Evolutionary conservation across 1,140 invertebrate genomes (phyloP).

Genomic region (Holotrichia oblita): DNA sequence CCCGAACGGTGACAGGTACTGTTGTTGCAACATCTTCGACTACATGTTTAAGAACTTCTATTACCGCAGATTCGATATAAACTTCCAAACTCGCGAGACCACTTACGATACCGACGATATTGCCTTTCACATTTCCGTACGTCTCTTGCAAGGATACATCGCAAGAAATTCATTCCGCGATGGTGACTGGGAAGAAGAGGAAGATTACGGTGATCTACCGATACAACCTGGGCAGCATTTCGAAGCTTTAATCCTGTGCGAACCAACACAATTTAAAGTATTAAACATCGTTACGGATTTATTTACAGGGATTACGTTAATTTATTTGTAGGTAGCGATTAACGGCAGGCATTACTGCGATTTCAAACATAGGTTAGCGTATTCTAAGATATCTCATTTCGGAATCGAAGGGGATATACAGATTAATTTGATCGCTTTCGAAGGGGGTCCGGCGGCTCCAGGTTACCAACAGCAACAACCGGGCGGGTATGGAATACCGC

Average conservation of each 20-base stretch:
- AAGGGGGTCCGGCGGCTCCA: slow-evolving; percentile 56
- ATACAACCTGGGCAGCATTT: slow-evolving; percentile 74
- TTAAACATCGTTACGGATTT: neutral
- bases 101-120: slow-evolving; percentile 65
- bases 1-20: slow-evolving; percentile 67
- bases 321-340: slow-evolving; percentile 71
- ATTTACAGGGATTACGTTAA: slow-evolving; percentile 3
- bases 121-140: slow-evolving; percentile 67
- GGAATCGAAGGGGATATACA: slow-evolving; percentile 78
- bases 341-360: slow-evolving; percentile 82
- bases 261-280: slow-evolving; percentile 75
- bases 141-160: slow-evolving; percentile 68
- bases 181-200: slow-evolving; percentile 79
- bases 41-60: slow-evolving; percentile 5
- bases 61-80: slow-evolving; percentile 66
- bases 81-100: slow-evolving; percentile 66
- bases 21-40: slow-evolving; percentile 1
- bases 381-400: slow-evolving; percentile 72
- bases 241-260: slow-evolving; percentile 79
- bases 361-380: slow-evolving; percentile 77
- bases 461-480: neutral
- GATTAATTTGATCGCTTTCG: slow-evolving; percentile 69
- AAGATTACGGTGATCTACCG: slow-evolving; percentile 77
- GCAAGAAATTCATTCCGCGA: slow-evolving; percentile 77
- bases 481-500: neutral